Conservation (phyloP, 1,140 invertebrate species). For the Rhynchophorus ferrugineus region DNA sequence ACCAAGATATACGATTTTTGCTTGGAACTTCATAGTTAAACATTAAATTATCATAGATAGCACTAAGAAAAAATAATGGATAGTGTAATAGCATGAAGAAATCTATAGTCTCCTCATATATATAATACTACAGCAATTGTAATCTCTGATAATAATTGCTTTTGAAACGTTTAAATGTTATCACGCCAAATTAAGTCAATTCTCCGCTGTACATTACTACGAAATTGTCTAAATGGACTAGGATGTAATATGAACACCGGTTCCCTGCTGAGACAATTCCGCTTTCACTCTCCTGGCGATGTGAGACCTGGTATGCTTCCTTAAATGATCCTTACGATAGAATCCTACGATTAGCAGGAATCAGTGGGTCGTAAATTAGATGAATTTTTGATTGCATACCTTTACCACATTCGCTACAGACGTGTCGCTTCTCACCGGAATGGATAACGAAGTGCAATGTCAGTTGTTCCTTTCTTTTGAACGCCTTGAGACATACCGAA, state of each 20-base stretch:
- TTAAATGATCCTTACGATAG: conserved; percentile 68
- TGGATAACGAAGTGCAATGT: conserved; percentile 79
- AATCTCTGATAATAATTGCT: neutral
- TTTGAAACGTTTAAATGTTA: neutral
- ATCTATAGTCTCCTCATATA: no score
- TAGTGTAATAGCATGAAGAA: no score
- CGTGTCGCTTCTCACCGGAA: conserved; percentile 75
- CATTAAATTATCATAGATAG: no score
- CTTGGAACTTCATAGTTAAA: no score
- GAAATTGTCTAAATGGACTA: neutral
- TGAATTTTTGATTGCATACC: conserved; percentile 36
- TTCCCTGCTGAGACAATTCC: conserved; percentile 60
- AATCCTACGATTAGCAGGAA: conserved; percentile 44
- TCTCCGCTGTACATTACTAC: neutral
- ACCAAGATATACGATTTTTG: no score
- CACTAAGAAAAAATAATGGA: no score
- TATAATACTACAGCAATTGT: neutral
- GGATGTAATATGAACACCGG: conserved; percentile 13
- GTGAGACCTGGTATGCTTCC: conserved; percentile 74
- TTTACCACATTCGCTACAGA: conserved; percentile 80
- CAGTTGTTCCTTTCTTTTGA: conserved; percentile 77
- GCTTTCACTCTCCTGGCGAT: conserved; percentile 74
- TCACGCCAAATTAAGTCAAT: neutral
- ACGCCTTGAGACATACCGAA: conserved; percentile 74
- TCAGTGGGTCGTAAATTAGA: neutral